phyloP scores from a whole-genome alignment of 2,113 vertebrate genomes.

The Struthidea cinerea region DNA sequence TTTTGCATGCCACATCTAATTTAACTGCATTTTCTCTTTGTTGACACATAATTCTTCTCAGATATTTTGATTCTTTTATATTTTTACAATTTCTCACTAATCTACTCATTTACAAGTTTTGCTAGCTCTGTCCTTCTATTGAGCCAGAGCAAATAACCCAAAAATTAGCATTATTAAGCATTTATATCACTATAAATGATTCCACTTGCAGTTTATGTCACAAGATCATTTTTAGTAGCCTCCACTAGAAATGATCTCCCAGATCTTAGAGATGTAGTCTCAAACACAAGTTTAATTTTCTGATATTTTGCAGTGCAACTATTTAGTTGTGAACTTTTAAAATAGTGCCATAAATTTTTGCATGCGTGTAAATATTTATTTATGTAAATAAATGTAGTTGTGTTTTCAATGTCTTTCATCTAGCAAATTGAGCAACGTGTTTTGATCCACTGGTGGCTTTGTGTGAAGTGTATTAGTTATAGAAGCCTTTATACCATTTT shows the following conservation, averaged over 20 bases:
- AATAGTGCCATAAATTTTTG: neutral
- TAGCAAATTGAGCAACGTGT: neutral
- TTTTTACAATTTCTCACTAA: neutral
- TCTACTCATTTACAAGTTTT: neutral
- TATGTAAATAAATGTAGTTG: too few species aligned
- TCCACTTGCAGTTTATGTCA: neutral
- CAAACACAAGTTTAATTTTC: neutral
- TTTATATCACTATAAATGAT: neutral
- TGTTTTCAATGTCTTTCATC: neutral
- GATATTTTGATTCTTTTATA: neutral
- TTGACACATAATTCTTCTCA: neutral
- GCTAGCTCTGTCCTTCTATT: neutral
- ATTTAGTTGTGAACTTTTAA: neutral
- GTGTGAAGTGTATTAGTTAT: neutral
- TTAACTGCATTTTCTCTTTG: neutral
- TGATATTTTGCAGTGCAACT: neutral
- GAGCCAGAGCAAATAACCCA: neutral
- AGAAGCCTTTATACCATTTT: neutral
- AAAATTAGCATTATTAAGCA: neutral
- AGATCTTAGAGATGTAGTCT: neutral
- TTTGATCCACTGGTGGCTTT: neutral
- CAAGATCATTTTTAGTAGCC: neutral
- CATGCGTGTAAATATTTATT: neutral
- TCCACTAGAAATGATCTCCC: neutral
- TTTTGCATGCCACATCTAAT: neutral